Conservation (phyloP, 2,888 invertebrate genomes). For the Ophion costatus region DNA sequence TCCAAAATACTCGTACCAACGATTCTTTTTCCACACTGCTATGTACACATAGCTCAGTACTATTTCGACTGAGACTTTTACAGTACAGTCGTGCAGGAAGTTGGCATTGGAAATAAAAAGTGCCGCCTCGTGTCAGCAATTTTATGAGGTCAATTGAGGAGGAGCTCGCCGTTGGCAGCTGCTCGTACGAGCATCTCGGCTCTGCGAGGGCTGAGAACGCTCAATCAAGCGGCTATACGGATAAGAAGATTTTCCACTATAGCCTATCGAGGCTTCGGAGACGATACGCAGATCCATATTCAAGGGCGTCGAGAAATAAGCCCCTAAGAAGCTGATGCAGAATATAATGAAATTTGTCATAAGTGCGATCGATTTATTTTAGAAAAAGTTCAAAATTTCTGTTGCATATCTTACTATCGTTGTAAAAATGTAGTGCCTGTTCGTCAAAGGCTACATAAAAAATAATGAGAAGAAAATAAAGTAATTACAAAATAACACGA, state of each 20-base stretch:
- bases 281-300: neutral
- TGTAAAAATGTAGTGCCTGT: too few relatives aligned
- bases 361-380: too few relatives aligned
- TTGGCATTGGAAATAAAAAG: neutral
- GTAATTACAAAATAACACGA: too few relatives aligned
- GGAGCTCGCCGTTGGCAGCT: conserved; percentile 1
- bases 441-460: too few relatives aligned
- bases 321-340: too few relatives aligned
- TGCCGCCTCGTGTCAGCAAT: neutral
- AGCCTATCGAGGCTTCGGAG: neutral
- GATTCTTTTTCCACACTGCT: neutral
- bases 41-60: neutral
- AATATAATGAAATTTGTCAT: too few relatives aligned
- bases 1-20: neutral
- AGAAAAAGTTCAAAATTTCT: too few relatives aligned
- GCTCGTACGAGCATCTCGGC: conserved; percentile 7
- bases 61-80: neutral
- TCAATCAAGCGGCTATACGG: conserved; percentile 15
- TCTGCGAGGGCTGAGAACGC: neutral
- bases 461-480: too few relatives aligned
- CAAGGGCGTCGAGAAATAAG: neutral
- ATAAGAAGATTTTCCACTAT: conserved; percentile 37
- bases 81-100: neutral
- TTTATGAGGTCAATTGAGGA: conserved; percentile 1
- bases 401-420: too few relatives aligned